Conservation (phyloP, 2,797 vertebrate species). For the Dendrocincla tyrannina region DNA sequence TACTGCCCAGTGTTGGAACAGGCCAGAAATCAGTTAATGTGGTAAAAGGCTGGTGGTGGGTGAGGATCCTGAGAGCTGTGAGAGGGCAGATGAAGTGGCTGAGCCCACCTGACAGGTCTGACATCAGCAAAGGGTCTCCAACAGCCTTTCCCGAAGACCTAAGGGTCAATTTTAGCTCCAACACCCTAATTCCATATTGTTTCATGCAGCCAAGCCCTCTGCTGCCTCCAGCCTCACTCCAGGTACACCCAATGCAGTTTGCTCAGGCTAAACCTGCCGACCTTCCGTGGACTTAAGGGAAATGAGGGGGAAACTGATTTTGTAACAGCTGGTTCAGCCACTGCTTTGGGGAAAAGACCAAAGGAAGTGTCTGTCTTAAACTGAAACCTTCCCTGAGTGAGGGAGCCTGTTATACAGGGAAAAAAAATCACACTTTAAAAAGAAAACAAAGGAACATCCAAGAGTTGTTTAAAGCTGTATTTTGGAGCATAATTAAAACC, state of each 20-base stretch:
- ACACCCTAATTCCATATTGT: not conserved
- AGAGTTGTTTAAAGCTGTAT: conserved; percentile 50
- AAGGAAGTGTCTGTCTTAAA: not conserved
- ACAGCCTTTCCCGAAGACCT: not conserved
- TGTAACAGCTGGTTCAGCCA: not conserved
- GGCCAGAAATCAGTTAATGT: not conserved
- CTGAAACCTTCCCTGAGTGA: not conserved
- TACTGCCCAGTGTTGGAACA: not conserved
- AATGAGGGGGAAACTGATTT: not conserved
- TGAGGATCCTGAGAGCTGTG: not conserved
- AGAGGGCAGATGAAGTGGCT: not conserved
- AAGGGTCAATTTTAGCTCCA: not conserved
- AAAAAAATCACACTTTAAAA: not conserved
- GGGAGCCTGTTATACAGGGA: not conserved
- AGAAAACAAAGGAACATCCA: not conserved
- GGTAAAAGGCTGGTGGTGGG: fast-evolving
- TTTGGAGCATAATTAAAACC: conserved; percentile 49
- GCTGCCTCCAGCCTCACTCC: not conserved
- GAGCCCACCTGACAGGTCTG: fast-evolving
- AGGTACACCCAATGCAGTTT: not conserved
- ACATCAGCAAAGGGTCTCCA: not conserved
- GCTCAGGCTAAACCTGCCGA: not conserved
- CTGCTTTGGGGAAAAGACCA: not conserved
- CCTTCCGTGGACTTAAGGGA: not conserved
- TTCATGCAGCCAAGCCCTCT: not conserved